Conservation (phyloP, 2,797 vertebrate genomes). For the Hyperoplus immaculatus region DNA sequence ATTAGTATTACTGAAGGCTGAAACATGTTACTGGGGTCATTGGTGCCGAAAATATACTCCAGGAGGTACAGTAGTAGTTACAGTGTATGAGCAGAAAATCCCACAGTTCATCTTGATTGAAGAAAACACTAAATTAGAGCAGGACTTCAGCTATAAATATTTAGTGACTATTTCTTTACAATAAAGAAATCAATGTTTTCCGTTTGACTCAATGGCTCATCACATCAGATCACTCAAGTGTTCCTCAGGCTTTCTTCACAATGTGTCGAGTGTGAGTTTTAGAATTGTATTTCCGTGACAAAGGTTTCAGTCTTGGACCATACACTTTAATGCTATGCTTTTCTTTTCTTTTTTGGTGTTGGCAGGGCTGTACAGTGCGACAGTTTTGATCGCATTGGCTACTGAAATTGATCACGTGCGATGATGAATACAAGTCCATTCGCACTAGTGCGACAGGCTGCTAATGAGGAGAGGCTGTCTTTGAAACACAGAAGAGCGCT, state of each 20-base stretch:
- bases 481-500: no score
- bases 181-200: conserved; percentile 23
- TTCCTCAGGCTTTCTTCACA: conserved; percentile 15
- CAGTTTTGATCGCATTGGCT: no score
- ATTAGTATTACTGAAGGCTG: not conserved
- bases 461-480: no score
- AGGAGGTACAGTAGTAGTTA: not conserved
- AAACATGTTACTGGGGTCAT: not conserved
- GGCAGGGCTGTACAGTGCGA: no score
- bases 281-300: conserved; percentile 37
- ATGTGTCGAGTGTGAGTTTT: conserved; percentile 10
- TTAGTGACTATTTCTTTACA: conserved; percentile 21
- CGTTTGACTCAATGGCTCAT: conserved; percentile 4
- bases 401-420: no score
- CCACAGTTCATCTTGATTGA: not conserved
- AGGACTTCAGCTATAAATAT: not conserved
- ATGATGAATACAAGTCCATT: no score
- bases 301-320: conserved; percentile 25
- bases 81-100: not conserved
- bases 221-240: conserved; percentile 37
- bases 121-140: no score
- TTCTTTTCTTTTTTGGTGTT: not conserved
- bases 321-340: conserved; percentile 30
- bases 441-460: no score
- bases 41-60: not conserved